Conservation (phyloP, 2,797 vertebrate species). For the Podargus strigoides region DNA sequence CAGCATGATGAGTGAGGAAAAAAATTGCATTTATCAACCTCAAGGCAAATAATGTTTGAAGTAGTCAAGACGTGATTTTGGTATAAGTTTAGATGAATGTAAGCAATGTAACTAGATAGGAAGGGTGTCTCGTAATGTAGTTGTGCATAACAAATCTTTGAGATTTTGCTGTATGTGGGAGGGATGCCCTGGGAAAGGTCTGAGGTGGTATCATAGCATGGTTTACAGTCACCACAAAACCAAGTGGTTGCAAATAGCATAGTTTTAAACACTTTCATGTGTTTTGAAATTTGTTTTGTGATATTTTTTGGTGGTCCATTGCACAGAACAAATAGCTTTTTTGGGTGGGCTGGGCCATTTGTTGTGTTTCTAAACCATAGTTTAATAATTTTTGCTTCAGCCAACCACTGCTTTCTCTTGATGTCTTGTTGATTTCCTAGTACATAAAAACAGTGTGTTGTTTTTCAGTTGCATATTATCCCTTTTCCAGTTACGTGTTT, state of each 20-base stretch:
- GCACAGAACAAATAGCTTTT: background rate
- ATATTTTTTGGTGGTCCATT: background rate
- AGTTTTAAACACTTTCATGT: background rate
- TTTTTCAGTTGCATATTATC: background rate
- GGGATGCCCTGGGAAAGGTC: background rate
- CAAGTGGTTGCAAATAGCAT: background rate
- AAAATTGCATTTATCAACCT: background rate
- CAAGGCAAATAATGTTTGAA: background rate
- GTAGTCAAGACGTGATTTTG: background rate
- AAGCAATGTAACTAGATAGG: background rate
- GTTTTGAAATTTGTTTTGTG: background rate
- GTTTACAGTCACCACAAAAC: background rate
- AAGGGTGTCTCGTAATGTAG: background rate
- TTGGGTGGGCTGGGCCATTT: fast-evolving
- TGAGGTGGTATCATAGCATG: background rate
- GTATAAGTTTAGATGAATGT: background rate
- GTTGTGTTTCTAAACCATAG: background rate
- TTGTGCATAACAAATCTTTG: background rate
- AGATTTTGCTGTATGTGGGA: background rate
- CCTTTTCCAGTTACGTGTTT: background rate
- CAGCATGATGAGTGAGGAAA: background rate
- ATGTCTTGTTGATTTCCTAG: background rate
- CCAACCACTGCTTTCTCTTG: background rate
- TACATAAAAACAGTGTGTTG: background rate
- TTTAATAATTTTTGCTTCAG: background rate